phyloP scores from a whole-genome alignment of 2,113 vertebrate genomes.

The Oplegnathus fasciatus region DNA sequence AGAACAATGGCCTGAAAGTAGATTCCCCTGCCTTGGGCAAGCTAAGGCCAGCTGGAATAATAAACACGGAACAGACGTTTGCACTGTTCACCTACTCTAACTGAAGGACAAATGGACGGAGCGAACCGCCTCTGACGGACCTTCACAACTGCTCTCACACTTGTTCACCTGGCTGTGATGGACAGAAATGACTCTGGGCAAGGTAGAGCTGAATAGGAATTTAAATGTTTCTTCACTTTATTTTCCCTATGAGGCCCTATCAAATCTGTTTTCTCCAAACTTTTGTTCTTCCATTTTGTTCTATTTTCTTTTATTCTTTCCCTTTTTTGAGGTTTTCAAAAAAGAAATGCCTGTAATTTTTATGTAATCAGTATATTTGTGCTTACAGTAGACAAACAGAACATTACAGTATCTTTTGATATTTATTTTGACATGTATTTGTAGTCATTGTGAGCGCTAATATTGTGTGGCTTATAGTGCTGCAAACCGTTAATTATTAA shows the following conservation, averaged over 20 bases:
- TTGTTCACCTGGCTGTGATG: slow-evolving; percentile 26
- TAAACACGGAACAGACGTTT: background rate
- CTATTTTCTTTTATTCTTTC: slow-evolving; percentile 17
- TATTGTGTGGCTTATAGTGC: slow-evolving; percentile 65
- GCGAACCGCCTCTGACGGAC: background rate
- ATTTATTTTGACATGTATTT: slow-evolving; percentile 80
- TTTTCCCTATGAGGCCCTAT: background rate
- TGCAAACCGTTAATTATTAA: slow-evolving; percentile 64
- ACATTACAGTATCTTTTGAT: slow-evolving; percentile 71
- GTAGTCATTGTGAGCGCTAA: slow-evolving; percentile 69
- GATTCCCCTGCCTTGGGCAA: slow-evolving; percentile 11
- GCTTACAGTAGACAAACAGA: slow-evolving; percentile 64
- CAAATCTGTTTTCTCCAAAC: slow-evolving; percentile 9
- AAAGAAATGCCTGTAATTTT: slow-evolving; percentile 53
- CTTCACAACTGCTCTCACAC: slow-evolving; percentile 7
- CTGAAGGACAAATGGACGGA: slow-evolving; percentile 54
- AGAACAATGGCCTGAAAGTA: slow-evolving; percentile 36
- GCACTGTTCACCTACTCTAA: slow-evolving; percentile 15
- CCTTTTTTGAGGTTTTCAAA: slow-evolving; percentile 40
- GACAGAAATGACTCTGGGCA: slow-evolving; percentile 25
- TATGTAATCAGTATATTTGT: slow-evolving; percentile 66
- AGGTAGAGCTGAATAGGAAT: slow-evolving; percentile 13
- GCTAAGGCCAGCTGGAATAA: slow-evolving; percentile 52
- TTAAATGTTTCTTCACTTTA: slow-evolving; percentile 12
- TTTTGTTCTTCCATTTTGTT: slow-evolving; percentile 50